These are phyloP conservation scores for Leucophenga varia DNA, from an alignment of 1,140 invertebrate species.

Conservation along the genomic window DNA sequence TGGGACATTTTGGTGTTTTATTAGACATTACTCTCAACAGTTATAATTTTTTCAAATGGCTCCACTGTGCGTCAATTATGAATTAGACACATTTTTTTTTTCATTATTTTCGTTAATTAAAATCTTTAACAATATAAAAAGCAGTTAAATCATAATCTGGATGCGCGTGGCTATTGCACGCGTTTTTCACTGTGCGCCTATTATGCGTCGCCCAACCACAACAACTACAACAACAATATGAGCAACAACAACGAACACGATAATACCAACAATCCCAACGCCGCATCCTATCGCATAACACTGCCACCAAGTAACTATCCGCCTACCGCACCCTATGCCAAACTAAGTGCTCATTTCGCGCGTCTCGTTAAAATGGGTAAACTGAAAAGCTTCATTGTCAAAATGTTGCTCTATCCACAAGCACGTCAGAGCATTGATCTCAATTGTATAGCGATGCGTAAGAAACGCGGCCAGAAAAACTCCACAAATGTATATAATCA, in stretches of 20 bases:
- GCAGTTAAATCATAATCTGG: conserved; percentile 51
- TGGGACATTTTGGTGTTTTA: no score
- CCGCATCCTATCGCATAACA: conserved; percentile 61
- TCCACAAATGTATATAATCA: not conserved
- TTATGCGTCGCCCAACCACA: conserved; percentile 24
- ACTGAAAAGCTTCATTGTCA: conserved; percentile 70
- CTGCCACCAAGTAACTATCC: conserved; percentile 66
- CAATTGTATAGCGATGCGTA: conserved; percentile 58
- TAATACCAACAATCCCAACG: conserved; percentile 16
- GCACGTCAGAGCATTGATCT: conserved; percentile 57
- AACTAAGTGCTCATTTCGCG: conserved; percentile 73
- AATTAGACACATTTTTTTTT: no score
- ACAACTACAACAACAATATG: no score
- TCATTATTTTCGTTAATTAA: no score
- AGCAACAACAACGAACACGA: conserved; percentile 15
- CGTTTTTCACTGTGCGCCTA: conserved; percentile 58
- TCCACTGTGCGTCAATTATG: no score
- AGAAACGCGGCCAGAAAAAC: conserved; percentile 57
- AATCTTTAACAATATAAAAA: no score
- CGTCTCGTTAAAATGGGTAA: conserved; percentile 70
- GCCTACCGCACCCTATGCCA: conserved; percentile 68
- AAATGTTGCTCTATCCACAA: conserved; percentile 70
- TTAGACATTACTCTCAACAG: no score
- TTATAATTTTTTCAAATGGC: no score
- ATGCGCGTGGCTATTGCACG: conserved; percentile 59